phyloP scores from a whole-genome alignment of 2,888 invertebrate species.

The Chrysodeixis includens region DNA sequence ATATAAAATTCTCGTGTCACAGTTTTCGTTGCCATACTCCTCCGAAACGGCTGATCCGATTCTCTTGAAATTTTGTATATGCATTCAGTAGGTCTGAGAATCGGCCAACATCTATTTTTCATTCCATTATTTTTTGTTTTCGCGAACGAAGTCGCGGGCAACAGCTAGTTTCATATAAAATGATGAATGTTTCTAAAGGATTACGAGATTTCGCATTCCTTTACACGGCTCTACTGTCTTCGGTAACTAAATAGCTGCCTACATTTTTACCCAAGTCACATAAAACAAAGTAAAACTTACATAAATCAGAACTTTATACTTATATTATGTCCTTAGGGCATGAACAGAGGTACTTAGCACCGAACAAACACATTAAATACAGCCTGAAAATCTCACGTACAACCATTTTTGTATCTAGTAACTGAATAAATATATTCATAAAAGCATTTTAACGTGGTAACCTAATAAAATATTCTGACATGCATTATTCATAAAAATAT shows the following conservation, averaged over 20 bases:
- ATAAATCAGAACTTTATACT: not conserved
- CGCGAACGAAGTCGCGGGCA: too few relatives aligned
- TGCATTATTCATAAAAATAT: slow-evolving; percentile 45
- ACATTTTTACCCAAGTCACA: slow-evolving; percentile 4
- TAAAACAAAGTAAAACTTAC: not conserved
- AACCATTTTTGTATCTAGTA: not conserved
- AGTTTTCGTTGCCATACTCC: too few relatives aligned
- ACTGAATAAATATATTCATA: slow-evolving; percentile 7
- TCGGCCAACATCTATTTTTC: too few relatives aligned
- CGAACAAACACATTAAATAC: not conserved
- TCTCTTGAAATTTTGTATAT: too few relatives aligned
- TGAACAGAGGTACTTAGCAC: not conserved
- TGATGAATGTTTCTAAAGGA: not conserved
- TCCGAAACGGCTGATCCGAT: too few relatives aligned
- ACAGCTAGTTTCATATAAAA: too few relatives aligned
- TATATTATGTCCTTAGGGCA: not conserved
- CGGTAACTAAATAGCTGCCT: not conserved
- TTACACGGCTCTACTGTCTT: not conserved
- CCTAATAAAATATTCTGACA: slow-evolving; percentile 19
- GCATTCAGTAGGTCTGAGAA: too few relatives aligned
- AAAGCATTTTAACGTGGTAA: slow-evolving; percentile 10
- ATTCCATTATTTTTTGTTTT: too few relatives aligned
- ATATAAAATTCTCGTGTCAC: too few relatives aligned
- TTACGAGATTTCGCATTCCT: not conserved
- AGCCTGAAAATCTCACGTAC: not conserved